Percentiles rank a stretch among this genome's conserved stretches.
Evolutionary conservation across 2,888 invertebrate genomes (phyloP).

Genomic region (Muscina levida): DNA sequence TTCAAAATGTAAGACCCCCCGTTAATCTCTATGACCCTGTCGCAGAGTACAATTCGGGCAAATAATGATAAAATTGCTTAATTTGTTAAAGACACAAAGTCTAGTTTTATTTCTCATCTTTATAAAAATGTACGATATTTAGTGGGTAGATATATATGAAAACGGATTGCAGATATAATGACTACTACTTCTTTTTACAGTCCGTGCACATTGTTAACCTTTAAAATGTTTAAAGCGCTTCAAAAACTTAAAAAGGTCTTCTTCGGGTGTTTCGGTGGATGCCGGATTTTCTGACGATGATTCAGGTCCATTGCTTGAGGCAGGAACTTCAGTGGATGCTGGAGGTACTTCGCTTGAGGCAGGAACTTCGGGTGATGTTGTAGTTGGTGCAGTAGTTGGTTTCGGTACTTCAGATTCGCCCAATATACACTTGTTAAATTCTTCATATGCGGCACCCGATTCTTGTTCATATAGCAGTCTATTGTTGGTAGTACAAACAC

Average conservation of each 20-base stretch:
- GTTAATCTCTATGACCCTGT: no score
- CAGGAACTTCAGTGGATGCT: background rate
- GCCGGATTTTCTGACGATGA: background rate
- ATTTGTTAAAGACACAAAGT: no score
- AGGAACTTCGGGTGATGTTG: background rate
- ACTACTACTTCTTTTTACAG: no score
- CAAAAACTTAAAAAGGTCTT: background rate
- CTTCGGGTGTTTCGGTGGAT: background rate
- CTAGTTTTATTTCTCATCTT: no score
- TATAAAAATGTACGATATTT: no score
- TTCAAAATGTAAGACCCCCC: no score
- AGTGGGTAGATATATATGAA: no score
- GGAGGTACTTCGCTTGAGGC: background rate
- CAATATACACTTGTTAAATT: conserved; percentile 21
- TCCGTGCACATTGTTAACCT: no score
- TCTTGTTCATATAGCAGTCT: conserved; percentile 2
- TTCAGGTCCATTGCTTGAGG: background rate
- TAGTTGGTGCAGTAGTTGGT: background rate
- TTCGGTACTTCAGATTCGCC: background rate
- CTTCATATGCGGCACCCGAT: background rate
- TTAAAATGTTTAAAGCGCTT: background rate
- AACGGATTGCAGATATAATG: no score
- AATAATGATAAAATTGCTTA: no score
- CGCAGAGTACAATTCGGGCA: no score
- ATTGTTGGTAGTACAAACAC: conserved; percentile 6